Conservation (phyloP, 1,140 invertebrate genomes). For the Drosophila equinoxialis region DNA sequence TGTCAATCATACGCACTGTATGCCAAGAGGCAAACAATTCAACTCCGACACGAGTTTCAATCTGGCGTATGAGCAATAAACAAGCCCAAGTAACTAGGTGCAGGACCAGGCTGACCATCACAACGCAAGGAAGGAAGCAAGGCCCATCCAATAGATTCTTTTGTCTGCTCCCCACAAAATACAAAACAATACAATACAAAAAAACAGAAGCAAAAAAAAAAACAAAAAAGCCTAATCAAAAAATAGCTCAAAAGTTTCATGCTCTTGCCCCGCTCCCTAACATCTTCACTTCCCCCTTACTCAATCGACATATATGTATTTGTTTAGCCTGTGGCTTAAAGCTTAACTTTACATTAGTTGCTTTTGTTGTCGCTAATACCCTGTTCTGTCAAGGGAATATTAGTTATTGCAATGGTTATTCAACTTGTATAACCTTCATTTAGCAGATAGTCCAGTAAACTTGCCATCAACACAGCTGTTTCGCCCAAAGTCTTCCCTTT, state of each 20-base stretch:
- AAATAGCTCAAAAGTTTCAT: conserved; percentile 20
- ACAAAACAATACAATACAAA: background rate
- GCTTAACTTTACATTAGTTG: conserved; percentile 11
- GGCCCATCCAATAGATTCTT: background rate
- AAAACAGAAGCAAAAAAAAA: conserved; percentile 3
- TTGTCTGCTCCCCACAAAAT: conserved; percentile 12
- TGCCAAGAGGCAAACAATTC: conserved; percentile 14
- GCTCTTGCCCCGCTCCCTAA: background rate
- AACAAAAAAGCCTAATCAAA: conserved; percentile 23
- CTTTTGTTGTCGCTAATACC: background rate
- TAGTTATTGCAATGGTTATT: background rate
- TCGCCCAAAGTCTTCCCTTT: no score
- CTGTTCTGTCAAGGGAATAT: background rate
- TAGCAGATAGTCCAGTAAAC: no score
- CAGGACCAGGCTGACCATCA: background rate
- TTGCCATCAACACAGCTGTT: no score
- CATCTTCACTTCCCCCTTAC: background rate
- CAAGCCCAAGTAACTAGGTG: conserved; percentile 7
- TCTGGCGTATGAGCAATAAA: conserved; percentile 11
- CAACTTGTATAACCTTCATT: no score
- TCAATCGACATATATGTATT: background rate
- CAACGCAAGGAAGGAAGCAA: background rate
- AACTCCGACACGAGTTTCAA: conserved; percentile 10
- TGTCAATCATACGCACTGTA: conserved; percentile 23
- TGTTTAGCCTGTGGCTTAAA: conserved; percentile 11